These are phyloP conservation scores for Podabrus alpinus DNA, from an alignment of 2,888 invertebrate species.

Conservation along the genomic window DNA sequence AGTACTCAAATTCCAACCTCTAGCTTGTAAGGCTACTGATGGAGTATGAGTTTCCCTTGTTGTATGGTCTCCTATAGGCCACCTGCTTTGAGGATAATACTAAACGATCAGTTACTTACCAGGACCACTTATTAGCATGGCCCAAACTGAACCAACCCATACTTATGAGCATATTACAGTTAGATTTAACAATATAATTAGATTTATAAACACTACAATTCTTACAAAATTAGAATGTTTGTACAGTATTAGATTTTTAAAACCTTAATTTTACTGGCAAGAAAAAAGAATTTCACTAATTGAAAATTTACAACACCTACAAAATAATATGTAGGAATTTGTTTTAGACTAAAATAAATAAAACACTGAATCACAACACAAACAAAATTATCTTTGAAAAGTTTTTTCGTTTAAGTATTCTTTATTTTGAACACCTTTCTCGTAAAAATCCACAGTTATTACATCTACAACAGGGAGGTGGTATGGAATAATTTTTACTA, in stretches of 20 bases:
- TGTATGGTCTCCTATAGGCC: no score
- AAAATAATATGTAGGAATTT: no score
- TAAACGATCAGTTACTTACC: no score
- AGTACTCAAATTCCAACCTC: no score
- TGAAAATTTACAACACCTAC: no score
- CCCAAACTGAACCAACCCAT: no score
- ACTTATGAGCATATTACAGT: no score
- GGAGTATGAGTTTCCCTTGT: no score
- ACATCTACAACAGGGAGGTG: slow-evolving; percentile 6
- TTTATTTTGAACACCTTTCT: background rate
- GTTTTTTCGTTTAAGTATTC: background rate
- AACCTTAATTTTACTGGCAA: background rate
- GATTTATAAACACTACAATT: background rate
- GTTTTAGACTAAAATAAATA: background rate
- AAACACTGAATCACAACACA: background rate
- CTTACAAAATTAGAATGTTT: background rate
- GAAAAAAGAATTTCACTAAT: background rate
- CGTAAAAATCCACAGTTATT: slow-evolving; percentile 7
- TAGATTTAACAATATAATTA: background rate
- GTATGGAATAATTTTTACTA: background rate
- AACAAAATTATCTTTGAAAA: background rate
- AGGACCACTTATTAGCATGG: no score
- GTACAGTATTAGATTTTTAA: background rate
- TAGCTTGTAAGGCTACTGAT: no score
- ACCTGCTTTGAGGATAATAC: no score